phyloP scores from a whole-genome alignment of 2,797 vertebrate species.

The Macroramphosus scolopax region DNA sequence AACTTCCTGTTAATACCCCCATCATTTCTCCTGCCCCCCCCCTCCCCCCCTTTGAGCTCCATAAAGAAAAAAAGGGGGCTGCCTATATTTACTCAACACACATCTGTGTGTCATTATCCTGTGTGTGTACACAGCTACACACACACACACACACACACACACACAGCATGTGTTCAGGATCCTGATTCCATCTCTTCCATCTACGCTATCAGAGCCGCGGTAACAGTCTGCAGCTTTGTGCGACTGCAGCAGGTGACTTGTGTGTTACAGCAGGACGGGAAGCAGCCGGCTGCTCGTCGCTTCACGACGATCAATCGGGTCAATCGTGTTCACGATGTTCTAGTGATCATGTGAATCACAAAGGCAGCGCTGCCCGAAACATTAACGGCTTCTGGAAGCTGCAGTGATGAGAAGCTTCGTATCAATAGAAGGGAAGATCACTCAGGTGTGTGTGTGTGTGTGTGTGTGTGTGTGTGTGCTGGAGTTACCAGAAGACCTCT shows the following conservation, averaged over 20 bases:
- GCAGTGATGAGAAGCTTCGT: no score
- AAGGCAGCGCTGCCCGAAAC: conserved; percentile 14
- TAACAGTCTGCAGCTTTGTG: conserved; percentile 49
- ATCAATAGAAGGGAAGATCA: no score
- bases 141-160: conserved; percentile 14
- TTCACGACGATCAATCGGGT: conserved; percentile 58
- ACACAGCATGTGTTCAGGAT: conserved; percentile 15
- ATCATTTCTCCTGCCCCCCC: conserved; percentile 73
- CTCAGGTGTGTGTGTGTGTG: no score
- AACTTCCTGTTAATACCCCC: conserved; percentile 79
- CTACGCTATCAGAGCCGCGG: conserved; percentile 36
- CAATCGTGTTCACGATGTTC: conserved; percentile 27
- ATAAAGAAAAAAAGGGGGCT: conserved; percentile 50
- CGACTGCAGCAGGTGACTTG: conserved; percentile 35
- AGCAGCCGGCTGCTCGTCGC: conserved; percentile 9
- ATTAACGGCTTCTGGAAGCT: no score
- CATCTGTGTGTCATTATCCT: conserved; percentile 78
- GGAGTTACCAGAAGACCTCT: no score
- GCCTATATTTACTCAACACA: conserved; percentile 81
- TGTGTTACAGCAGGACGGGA: conserved; percentile 20
- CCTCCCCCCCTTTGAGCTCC: conserved; percentile 69
- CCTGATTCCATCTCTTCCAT: conserved; percentile 31
- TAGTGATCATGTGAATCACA: conserved; percentile 31
- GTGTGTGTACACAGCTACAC: conserved; percentile 15
- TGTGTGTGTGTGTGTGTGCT: no score